These are phyloP conservation scores for Lithobates pipiens DNA, from an alignment of 2,797 vertebrate species.

Conservation along the genomic window DNA sequence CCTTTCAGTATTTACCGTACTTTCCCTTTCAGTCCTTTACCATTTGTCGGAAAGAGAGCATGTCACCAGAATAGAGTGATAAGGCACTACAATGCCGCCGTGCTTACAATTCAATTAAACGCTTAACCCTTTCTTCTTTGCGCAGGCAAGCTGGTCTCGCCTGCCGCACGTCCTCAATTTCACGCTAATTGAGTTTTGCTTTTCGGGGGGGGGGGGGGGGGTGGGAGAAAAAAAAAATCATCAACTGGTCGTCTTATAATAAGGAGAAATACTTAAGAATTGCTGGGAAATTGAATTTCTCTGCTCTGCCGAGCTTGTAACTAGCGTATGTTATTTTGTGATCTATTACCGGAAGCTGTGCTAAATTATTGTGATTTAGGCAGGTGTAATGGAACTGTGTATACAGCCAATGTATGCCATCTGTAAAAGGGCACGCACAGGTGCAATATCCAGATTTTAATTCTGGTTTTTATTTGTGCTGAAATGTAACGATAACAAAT, in stretches of 20 bases:
- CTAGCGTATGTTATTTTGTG: conserved; percentile 26
- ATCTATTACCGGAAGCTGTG: conserved; percentile 16
- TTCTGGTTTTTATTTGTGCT: no score
- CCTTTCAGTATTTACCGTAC: neutral
- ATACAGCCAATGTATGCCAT: neutral
- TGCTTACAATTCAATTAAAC: neutral
- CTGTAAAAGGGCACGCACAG: neutral
- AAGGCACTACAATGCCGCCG: neutral
- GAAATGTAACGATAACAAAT: no score
- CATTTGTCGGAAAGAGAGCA: no score
- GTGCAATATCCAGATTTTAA: neutral
- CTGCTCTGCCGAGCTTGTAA: conserved; percentile 42
- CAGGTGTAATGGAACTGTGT: neutral
- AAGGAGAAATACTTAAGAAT: conserved; percentile 28
- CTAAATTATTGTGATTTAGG: conserved; percentile 24
- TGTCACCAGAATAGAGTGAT: neutral
- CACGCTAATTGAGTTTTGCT: conserved; percentile 18
- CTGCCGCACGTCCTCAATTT: conserved; percentile 3
- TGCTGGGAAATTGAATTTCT: conserved; percentile 51
- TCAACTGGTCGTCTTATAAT: neutral
- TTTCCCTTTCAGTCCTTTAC: neutral
- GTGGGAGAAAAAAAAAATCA: neutral
- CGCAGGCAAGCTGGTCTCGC: neutral
- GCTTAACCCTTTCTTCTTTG: conserved; percentile 4
- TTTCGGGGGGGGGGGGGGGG: neutral